Evolutionary conservation across 2,113 vertebrate genomes (phyloP).

Genomic region (Cottus gobio): DNA sequence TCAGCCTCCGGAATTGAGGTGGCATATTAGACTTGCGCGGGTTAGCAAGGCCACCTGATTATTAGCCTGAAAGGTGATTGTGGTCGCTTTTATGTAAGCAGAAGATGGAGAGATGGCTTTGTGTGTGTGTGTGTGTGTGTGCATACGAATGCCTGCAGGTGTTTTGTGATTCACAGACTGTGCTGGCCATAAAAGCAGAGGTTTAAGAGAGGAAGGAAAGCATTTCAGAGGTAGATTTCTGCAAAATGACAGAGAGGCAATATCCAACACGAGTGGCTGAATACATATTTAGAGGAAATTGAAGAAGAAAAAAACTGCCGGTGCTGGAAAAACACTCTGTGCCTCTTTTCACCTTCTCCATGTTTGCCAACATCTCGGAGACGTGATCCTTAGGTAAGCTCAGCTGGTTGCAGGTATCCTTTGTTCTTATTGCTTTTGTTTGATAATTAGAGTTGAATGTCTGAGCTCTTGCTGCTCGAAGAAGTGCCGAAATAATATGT

Average conservation of each 20-base stretch:
- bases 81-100: neutral
- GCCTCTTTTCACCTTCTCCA: neutral
- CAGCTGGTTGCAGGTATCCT: constrained; percentile 3
- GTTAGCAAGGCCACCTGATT: constrained; percentile 13
- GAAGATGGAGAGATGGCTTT: neutral
- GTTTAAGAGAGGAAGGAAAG: neutral
- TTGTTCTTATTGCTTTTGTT: neutral
- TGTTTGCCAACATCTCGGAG: neutral
- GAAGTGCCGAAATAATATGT: neutral
- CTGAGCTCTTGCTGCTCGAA: neutral
- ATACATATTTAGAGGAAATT: constrained; percentile 41
- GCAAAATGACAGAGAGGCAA: constrained; percentile 18
- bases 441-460: neutral
- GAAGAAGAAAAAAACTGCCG: too few species aligned
- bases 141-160: constrained; percentile 18
- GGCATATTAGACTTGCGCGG: neutral
- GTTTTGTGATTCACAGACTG: constrained; percentile 29
- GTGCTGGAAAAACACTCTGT: constrained; percentile 4
- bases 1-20: neutral
- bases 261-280: constrained; percentile 5
- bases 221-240: constrained; percentile 10
- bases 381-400: neutral
- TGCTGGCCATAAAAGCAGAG: constrained; percentile 9
- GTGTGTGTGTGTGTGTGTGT: neutral
- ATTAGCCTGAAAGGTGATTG: constrained; percentile 7